A percentile compares a stretch with the other conserved stretches of the same genome.
These are phyloP conservation scores for Sinopyrophorus schimmeli DNA, from an alignment of 2,888 invertebrate species.

Conservation along the genomic window DNA sequence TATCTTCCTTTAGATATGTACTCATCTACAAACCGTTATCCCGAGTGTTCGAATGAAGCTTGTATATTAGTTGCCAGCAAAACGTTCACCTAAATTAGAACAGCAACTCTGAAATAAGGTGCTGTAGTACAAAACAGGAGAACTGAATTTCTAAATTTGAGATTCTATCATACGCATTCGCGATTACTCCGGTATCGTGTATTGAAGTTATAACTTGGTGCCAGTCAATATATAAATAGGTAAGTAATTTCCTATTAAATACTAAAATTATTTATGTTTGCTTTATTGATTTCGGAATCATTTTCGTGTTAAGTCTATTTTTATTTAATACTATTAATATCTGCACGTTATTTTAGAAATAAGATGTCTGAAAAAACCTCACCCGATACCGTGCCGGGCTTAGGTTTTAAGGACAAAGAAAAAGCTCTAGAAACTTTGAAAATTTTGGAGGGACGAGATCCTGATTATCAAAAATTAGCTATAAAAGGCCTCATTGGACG, in stretches of 20 bases:
- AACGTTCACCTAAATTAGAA: no score
- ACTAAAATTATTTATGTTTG: not conserved
- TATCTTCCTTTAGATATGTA: slow-evolving; percentile 42
- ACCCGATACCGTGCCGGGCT: slow-evolving; percentile 69
- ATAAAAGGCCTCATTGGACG: slow-evolving; percentile 71
- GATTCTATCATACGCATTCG: slow-evolving; percentile 22
- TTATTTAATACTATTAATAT: not conserved
- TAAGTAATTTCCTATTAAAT: not conserved
- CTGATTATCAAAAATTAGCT: slow-evolving; percentile 76
- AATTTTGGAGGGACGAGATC: slow-evolving; percentile 69
- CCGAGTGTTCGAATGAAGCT: no score
- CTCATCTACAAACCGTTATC: slow-evolving; percentile 37
- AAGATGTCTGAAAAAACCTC: slow-evolving; percentile 50
- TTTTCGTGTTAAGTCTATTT: not conserved
- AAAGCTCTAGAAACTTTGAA: slow-evolving; percentile 70
- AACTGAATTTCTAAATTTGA: slow-evolving; percentile 22
- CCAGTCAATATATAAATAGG: slow-evolving; percentile 4
- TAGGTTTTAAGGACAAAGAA: slow-evolving; percentile 79
- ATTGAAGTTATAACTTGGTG: slow-evolving; percentile 36
- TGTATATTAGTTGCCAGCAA: no score
- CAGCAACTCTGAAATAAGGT: slow-evolving; percentile 2
- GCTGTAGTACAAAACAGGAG: slow-evolving; percentile 5
- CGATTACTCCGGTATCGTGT: slow-evolving; percentile 10
- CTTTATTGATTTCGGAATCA: not conserved
- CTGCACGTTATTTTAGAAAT: slow-evolving; percentile 7